These are phyloP conservation scores for Chymomyza procnemis DNA, from an alignment of 2,888 invertebrate species.

Conservation along the genomic window DNA sequence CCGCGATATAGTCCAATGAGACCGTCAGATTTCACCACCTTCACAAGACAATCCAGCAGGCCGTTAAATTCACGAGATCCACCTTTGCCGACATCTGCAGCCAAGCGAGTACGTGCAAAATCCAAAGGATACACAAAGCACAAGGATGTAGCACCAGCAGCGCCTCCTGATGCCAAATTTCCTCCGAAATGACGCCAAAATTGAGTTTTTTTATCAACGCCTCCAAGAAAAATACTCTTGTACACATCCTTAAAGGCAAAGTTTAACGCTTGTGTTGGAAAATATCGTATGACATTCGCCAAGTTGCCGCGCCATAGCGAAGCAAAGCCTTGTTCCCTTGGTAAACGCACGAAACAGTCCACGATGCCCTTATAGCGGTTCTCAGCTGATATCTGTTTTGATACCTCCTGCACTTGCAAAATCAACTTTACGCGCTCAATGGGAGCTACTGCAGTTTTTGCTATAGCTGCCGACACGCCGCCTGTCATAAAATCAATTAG, in stretches of 20 bases:
- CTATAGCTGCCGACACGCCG: background rate
- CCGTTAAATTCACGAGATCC: background rate
- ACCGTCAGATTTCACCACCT: background rate
- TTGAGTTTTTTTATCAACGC: background rate
- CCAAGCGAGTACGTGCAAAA: background rate
- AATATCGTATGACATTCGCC: background rate
- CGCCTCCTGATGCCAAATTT: background rate
- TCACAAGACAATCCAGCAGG: background rate
- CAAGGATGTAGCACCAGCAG: background rate
- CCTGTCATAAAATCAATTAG: background rate
- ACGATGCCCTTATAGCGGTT: background rate
- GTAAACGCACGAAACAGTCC: background rate
- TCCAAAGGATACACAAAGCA: background rate
- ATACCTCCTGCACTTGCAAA: background rate
- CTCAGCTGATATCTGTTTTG: background rate
- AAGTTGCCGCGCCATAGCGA: background rate
- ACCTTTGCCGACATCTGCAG: background rate
- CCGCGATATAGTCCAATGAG: background rate
- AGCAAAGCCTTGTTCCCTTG: background rate
- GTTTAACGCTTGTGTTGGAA: background rate
- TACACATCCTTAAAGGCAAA: background rate
- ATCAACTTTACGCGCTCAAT: background rate
- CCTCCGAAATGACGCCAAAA: background rate
- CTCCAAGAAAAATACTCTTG: background rate
- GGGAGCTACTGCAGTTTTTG: background rate